These are phyloP conservation scores for Acrobeloides nanus DNA, from an alignment of 2,888 invertebrate species.

Conservation along the genomic window DNA sequence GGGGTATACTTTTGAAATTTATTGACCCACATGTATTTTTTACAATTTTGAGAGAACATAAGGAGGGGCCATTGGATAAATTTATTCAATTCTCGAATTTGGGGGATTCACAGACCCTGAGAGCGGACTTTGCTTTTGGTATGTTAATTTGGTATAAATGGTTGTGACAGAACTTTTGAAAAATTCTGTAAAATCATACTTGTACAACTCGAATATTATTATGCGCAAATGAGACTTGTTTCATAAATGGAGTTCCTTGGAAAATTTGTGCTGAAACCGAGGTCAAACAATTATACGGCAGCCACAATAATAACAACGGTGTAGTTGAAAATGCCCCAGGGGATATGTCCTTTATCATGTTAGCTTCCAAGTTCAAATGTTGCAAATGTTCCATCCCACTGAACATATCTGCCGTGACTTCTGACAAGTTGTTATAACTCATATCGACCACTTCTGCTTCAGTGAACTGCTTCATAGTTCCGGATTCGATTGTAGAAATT, in stretches of 20 bases:
- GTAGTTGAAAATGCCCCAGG: constrained; percentile 52
- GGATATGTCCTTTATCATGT: constrained; percentile 43
- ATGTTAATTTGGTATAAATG: no score
- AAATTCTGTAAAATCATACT: constrained; percentile 16
- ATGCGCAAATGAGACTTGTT: constrained; percentile 52
- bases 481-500: constrained; percentile 60
- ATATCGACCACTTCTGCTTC: constrained; percentile 48
- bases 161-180: no score
- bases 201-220: constrained; percentile 51
- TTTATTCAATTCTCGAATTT: background rate
- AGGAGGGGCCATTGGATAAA: no score
- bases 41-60: no score
- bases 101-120: no score
- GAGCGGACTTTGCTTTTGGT: no score
- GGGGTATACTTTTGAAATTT: no score
- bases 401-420: constrained; percentile 40
- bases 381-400: constrained; percentile 49
- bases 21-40: no score
- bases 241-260: constrained; percentile 51
- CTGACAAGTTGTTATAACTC: constrained; percentile 49
- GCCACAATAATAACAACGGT: constrained; percentile 52
- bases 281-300: constrained; percentile 51
- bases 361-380: constrained; percentile 52
- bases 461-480: constrained; percentile 65
- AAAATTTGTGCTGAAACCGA: constrained; percentile 43